Evolutionary conservation across 2,888 invertebrate genomes (phyloP).

Genomic region (Tetranychus piercei): DNA sequence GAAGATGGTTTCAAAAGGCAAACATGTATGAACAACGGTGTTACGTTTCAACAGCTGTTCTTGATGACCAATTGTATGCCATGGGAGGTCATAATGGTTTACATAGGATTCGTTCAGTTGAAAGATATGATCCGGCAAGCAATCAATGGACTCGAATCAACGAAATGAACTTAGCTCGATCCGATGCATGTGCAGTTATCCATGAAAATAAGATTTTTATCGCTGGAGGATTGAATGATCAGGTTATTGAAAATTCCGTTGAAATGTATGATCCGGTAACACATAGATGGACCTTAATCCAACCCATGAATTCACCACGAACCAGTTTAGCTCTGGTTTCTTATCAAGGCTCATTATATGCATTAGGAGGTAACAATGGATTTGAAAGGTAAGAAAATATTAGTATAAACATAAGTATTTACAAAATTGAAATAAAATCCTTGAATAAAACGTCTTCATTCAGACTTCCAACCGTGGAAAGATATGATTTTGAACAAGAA

Average conservation of each 20-base stretch:
- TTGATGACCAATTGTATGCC: slow-evolving; percentile 33
- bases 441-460: not conserved
- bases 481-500: slow-evolving; percentile 23
- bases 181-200: slow-evolving; percentile 56
- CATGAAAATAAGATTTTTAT: slow-evolving; percentile 51
- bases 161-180: slow-evolving; percentile 44
- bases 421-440: not conserved
- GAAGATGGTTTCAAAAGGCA: slow-evolving; percentile 34
- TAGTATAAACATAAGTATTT: not conserved
- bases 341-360: slow-evolving; percentile 48
- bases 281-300: slow-evolving; percentile 47
- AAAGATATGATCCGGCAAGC: slow-evolving; percentile 30
- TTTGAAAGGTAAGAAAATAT: slow-evolving; percentile 41
- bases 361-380: slow-evolving; percentile 64
- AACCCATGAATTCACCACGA: slow-evolving; percentile 49
- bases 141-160: slow-evolving; percentile 34
- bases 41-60: slow-evolving; percentile 46
- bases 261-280: slow-evolving; percentile 52
- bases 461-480: slow-evolving; percentile 28
- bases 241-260: slow-evolving; percentile 51
- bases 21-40: slow-evolving; percentile 37
- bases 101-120: slow-evolving; percentile 32
- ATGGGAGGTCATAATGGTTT: slow-evolving; percentile 34
- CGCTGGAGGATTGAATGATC: slow-evolving; percentile 61
- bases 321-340: slow-evolving; percentile 56